Evolutionary conservation across 2,888 invertebrate genomes (phyloP).

Genomic region (Seira sanloemensis): DNA sequence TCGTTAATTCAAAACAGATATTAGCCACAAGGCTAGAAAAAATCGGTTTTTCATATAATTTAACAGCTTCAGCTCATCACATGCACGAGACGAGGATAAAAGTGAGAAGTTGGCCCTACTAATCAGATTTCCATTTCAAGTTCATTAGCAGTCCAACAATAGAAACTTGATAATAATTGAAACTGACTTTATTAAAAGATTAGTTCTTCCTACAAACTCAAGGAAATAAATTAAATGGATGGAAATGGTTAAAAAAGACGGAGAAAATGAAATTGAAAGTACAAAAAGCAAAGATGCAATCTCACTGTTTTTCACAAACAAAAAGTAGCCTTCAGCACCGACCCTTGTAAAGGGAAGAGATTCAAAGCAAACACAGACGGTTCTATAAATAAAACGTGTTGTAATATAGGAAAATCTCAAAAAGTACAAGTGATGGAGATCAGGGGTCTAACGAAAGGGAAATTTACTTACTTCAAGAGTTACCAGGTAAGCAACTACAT

Average conservation of each 20-base stretch:
- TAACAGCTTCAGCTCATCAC: neutral
- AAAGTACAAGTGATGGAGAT: constrained; percentile 11
- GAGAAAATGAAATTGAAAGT: constrained; percentile 31
- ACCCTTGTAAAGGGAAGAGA: neutral
- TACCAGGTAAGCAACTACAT: too few relatives aligned
- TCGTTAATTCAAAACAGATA: neutral
- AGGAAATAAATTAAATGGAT: neutral
- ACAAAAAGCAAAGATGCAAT: neutral
- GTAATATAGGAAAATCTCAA: neutral
- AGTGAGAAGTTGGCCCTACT: neutral
- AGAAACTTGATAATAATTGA: neutral
- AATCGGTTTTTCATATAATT: constrained; percentile 8
- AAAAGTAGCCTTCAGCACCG: constrained; percentile 34
- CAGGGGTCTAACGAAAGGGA: neutral
- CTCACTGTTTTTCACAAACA: constrained; percentile 8
- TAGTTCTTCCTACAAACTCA: neutral
- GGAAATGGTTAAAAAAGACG: neutral
- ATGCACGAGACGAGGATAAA: neutral
- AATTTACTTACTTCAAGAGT: neutral
- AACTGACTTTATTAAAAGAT: neutral
- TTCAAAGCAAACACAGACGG: neutral
- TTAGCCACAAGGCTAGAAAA: constrained; percentile 12
- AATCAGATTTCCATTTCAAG: constrained; percentile 44
- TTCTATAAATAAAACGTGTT: constrained; percentile 4
- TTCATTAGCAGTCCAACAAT: constrained; percentile 30